Evolutionary conservation across 30 jellyfish, hydroid and myxozoan species (phyloP).

Genomic region (Turritopsis rubra): DNA sequence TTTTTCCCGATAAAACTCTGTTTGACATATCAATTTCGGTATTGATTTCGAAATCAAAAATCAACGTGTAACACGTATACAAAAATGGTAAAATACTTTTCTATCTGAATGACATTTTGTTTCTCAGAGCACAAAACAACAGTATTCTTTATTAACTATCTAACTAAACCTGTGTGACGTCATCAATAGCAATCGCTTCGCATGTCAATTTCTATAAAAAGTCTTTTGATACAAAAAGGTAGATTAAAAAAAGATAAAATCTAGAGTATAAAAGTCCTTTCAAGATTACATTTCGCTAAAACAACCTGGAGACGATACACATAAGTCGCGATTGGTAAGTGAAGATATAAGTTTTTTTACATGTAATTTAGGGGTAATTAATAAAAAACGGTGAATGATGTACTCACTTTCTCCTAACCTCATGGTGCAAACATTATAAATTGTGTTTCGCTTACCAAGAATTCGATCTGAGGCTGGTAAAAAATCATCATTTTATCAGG

Average conservation of each 20-base stretch:
- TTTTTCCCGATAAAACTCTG: background rate
- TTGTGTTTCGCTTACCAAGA: no score
- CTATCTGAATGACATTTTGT: background rate
- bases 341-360: background rate
- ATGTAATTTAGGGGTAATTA: no score
- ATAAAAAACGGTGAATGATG: no score
- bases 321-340: background rate
- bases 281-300: background rate
- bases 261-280: background rate
- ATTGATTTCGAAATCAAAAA: background rate
- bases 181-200: background rate
- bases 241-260: background rate
- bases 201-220: background rate
- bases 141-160: background rate
- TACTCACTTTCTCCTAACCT: no score
- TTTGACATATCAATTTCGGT: background rate
- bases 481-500: no score
- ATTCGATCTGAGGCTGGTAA: no score
- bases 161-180: background rate
- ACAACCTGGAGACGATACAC: background rate
- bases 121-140: background rate
- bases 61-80: background rate
- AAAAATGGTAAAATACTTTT: background rate
- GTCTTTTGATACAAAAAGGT: background rate
- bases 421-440: no score